phyloP scores from a whole-genome alignment of 1,140 invertebrate species.

The Melitaea cinxia region DNA sequence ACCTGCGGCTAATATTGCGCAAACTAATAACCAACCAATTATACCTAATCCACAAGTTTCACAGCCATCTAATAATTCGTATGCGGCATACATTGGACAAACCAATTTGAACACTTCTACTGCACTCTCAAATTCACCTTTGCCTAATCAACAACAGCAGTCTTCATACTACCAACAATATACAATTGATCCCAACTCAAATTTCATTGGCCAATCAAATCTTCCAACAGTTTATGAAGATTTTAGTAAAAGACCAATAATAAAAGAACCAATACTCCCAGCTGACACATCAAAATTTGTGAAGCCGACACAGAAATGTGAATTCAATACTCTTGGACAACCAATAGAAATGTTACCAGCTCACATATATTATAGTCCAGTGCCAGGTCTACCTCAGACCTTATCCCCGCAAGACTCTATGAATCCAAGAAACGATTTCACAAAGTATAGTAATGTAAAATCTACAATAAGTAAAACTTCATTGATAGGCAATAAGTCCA shows the following conservation, averaged over 20 bases:
- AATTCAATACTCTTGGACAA: conserved; percentile 65
- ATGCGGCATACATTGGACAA: neutral
- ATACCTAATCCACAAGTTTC: neutral
- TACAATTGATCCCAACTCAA: conserved; percentile 38
- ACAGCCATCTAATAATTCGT: neutral
- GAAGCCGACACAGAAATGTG: conserved; percentile 27
- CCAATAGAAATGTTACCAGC: conserved; percentile 56
- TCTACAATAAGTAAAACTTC: conserved; percentile 67
- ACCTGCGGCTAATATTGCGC: neutral
- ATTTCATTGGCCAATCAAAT: conserved; percentile 15
- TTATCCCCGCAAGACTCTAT: conserved; percentile 54
- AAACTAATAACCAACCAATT: neutral
- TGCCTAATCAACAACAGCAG: conserved; percentile 27
- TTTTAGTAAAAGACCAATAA: conserved; percentile 33
- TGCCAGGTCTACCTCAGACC: conserved; percentile 58
- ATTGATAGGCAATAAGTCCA: conserved; percentile 46
- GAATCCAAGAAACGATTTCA: conserved; percentile 33
- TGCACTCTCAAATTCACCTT: conserved; percentile 7
- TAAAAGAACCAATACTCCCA: conserved; percentile 61
- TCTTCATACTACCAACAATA: conserved; percentile 34
- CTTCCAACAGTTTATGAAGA: conserved; percentile 39
- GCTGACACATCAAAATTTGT: conserved; percentile 49
- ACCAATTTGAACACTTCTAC: conserved; percentile 42
- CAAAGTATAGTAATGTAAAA: conserved; percentile 58
- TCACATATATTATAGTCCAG: conserved; percentile 42